phyloP scores from a whole-genome alignment of 2,113 vertebrate genomes.

The Naja naja region DNA sequence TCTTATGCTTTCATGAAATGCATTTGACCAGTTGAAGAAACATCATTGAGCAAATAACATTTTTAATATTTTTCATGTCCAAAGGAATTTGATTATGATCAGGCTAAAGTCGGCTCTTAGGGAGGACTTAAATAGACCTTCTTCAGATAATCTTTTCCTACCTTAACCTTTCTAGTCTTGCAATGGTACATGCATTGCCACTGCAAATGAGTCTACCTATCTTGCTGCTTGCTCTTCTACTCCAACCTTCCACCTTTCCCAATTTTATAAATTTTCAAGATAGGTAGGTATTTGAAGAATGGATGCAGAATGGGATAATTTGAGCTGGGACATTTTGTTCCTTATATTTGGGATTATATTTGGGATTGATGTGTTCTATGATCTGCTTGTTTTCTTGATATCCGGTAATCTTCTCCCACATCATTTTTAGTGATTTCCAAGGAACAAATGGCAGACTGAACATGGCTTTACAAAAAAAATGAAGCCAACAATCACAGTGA shows the following conservation, averaged over 20 bases:
- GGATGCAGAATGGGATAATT: neutral
- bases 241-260: neutral
- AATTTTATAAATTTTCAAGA: neutral
- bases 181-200: neutral
- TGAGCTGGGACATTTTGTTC: neutral
- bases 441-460: neutral
- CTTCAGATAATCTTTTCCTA: neutral
- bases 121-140: neutral
- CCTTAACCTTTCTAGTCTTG: neutral
- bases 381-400: neutral
- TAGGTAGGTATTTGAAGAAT: neutral
- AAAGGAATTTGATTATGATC: neutral
- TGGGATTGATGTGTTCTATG: neutral
- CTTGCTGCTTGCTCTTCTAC: neutral
- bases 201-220: neutral
- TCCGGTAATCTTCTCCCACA: neutral
- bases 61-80: neutral
- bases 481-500: neutral
- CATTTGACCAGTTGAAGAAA: neutral
- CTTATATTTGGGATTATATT: neutral
- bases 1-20: neutral
- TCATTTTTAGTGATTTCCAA: neutral
- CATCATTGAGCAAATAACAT: neutral
- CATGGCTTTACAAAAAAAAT: neutral
- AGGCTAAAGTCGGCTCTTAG: neutral